phyloP scores from a whole-genome alignment of 2,113 vertebrate genomes.

The Spermophilus dauricus region DNA sequence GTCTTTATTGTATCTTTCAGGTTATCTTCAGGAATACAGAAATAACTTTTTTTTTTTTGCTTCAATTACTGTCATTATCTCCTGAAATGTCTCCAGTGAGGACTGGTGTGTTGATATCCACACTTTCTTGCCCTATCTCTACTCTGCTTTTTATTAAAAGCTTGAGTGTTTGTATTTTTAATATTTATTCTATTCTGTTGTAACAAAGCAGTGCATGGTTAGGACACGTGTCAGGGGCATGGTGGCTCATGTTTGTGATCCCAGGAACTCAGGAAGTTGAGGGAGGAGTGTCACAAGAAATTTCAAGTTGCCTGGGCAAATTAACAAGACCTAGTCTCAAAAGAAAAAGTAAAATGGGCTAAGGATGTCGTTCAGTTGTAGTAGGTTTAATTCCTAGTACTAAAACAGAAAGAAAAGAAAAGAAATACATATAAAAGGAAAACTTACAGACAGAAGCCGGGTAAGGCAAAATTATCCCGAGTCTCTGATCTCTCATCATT shows the following conservation, averaged over 20 bases:
- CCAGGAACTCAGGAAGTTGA: too few species aligned
- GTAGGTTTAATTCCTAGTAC: too few species aligned
- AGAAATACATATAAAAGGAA: background rate
- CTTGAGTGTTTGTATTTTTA: too few species aligned
- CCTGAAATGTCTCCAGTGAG: background rate
- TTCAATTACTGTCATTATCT: background rate
- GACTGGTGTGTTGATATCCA: background rate
- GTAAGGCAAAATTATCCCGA: background rate
- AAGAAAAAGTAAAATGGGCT: too few species aligned
- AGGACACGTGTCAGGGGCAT: too few species aligned
- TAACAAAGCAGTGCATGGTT: too few species aligned
- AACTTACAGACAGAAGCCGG: background rate
- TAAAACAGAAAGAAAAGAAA: background rate
- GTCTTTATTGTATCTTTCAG: background rate
- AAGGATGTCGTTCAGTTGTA: too few species aligned
- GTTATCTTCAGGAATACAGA: background rate
- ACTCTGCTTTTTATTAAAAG: background rate
- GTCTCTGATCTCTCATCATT: background rate
- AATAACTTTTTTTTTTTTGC: background rate
- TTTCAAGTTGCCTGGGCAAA: too few species aligned
- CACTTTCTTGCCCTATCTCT: background rate
- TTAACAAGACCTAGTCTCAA: too few species aligned
- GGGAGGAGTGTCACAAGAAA: too few species aligned
- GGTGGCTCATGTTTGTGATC: too few species aligned
- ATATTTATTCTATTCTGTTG: too few species aligned